These are phyloP conservation scores for Tenthredo mesomela DNA, from an alignment of 2,888 invertebrate genomes.

Conservation along the genomic window DNA sequence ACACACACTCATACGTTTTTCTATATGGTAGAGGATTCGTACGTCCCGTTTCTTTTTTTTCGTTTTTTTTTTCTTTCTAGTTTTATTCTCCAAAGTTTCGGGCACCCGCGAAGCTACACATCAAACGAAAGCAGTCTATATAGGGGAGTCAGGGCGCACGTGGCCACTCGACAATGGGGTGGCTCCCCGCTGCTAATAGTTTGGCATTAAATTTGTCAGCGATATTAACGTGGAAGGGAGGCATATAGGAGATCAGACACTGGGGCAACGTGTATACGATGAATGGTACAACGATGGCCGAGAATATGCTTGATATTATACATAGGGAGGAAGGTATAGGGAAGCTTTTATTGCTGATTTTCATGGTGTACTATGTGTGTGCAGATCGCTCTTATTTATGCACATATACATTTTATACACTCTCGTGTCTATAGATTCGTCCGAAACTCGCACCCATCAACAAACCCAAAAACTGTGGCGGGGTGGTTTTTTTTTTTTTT, in stretches of 20 bases:
- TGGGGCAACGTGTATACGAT: constrained; percentile 52
- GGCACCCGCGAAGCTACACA: constrained; percentile 47
- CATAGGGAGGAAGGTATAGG: background rate
- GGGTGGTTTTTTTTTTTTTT: background rate
- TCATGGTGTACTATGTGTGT: background rate
- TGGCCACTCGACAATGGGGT: constrained; percentile 72
- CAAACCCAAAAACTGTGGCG: background rate
- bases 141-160: constrained; percentile 68
- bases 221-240: constrained; percentile 70
- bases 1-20: background rate
- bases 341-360: constrained; percentile 45
- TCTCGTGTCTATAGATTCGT: background rate
- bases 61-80: background rate
- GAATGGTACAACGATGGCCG: constrained; percentile 65
- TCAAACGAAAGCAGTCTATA: constrained; percentile 52
- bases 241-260: constrained; percentile 48
- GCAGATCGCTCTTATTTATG: background rate
- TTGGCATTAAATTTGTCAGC: constrained; percentile 76
- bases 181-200: constrained; percentile 74
- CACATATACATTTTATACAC: background rate
- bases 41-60: background rate
- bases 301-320: constrained; percentile 63
- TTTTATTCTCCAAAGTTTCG: background rate
- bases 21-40: background rate
- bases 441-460: background rate